These are phyloP conservation scores for Dicrurus megarhynchus DNA, from an alignment of 2,113 vertebrate genomes.

Conservation along the genomic window DNA sequence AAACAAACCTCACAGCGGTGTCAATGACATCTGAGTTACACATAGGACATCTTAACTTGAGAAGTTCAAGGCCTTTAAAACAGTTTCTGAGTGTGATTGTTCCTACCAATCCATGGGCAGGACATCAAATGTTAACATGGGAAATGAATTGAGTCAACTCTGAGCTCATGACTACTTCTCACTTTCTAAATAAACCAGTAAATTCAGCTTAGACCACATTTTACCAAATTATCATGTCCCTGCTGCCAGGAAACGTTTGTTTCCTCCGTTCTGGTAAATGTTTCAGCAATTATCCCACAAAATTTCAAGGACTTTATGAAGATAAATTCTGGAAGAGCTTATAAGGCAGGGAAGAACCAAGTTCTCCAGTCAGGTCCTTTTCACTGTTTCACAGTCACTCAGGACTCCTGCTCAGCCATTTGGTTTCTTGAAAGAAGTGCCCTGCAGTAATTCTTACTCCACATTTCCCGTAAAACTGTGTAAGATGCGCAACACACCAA, in stretches of 20 bases:
- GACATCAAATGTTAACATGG: neutral
- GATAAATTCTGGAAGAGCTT: neutral
- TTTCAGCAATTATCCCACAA: neutral
- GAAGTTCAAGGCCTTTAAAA: neutral
- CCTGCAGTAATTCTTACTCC: neutral
- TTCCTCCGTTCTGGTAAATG: neutral
- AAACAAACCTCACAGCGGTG: neutral
- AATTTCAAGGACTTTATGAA: neutral
- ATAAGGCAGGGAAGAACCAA: neutral
- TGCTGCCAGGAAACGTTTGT: neutral
- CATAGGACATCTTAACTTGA: neutral
- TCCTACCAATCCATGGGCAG: neutral
- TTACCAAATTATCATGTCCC: neutral
- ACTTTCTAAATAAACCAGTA: neutral
- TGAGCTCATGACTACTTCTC: neutral
- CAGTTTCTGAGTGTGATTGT: neutral
- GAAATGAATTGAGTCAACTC: neutral
- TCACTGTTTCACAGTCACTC: neutral
- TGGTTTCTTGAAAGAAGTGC: neutral
- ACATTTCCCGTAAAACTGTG: neutral
- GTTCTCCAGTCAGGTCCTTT: neutral
- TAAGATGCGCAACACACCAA: neutral
- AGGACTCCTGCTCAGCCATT: neutral
- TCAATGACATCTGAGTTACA: neutral
- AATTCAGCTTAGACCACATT: neutral